Evolutionary conservation across 2,888 invertebrate genomes (phyloP), one percentile per base, ranked within the genome.

Genomic region (Cephalotes varians): DNA sequence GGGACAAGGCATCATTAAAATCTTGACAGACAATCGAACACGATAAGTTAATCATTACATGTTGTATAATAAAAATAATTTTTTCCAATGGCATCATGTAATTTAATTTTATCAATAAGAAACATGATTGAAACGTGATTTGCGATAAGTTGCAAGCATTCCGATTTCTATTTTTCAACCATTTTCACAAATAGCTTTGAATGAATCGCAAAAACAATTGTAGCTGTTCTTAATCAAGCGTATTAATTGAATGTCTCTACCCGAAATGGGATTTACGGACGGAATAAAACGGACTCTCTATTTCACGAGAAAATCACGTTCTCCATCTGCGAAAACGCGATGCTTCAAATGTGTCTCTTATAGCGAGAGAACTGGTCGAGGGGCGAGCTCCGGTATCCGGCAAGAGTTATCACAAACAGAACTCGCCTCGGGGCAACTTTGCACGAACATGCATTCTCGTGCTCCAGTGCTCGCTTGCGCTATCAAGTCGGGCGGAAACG

Each of bases 371-470:
- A 21, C 44, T 40, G 37, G 56, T 76, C 60, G 73, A 25, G 21
- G 31, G 47, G 21, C n/a, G 37, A 54, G 28, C 21, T 62, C 40
- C 31, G 25, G 44, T 31, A 74, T 82, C 44, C 58, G 65, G 34
- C 65, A 58, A 54, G 81, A 47, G 37, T 82, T 82, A 77, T 82
- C 81, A 65, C 65, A 76, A 65, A 49, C 65, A 58, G 60, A 72
- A 58, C 25, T 58, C 81, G 47, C 65, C 49, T 21, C 34, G 37
- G 28, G 76, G 56, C 15, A 82, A 81, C 34, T 65, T 49, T 74
- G 64, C 74, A 56, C 81, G 34, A 44, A 34, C 44, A 47, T 56
- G 51, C 54, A 25, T 54, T 77, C 54, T 67, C 77, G 51, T 69
- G 77, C 56, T 56, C 25, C 67, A 34, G 18, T 54, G 62, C 74